phyloP scores from a whole-genome alignment of 1,140 invertebrate genomes.

The Cyphomyrmex costatus region DNA sequence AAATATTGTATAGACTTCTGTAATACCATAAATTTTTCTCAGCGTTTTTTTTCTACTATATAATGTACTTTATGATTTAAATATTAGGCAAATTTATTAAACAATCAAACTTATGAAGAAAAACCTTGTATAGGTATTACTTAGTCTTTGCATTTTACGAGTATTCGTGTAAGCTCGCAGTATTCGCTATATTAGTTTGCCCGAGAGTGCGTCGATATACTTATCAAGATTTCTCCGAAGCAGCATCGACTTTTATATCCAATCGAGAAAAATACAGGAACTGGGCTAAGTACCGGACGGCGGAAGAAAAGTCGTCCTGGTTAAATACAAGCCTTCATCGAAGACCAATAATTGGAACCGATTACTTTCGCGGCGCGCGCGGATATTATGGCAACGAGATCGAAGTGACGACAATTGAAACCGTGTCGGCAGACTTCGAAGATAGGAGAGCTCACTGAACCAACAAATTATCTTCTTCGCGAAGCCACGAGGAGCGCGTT shows the following conservation, averaged over 20 bases:
- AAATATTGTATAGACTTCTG: neutral
- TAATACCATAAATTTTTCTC: neutral
- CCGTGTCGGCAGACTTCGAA: constrained; percentile 41
- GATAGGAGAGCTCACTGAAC: constrained; percentile 68
- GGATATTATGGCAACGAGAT: constrained; percentile 45
- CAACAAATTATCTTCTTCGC: constrained; percentile 73
- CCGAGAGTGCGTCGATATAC: constrained; percentile 9
- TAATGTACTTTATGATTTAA: neutral
- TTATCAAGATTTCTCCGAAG: constrained; percentile 4
- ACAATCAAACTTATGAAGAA: neutral
- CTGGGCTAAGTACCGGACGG: neutral
- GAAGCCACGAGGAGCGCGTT: constrained; percentile 38
- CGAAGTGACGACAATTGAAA: constrained; percentile 57
- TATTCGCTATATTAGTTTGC: constrained; percentile 6
- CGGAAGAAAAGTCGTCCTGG: constrained; percentile 18
- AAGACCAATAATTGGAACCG: constrained; percentile 69
- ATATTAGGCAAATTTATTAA: neutral
- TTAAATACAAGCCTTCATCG: constrained; percentile 60
- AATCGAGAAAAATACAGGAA: constrained; percentile 41
- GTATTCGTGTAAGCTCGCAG: neutral
- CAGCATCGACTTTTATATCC: constrained; percentile 21
- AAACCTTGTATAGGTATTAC: neutral
- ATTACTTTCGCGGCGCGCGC: constrained; percentile 40
- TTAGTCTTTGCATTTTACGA: constrained; percentile 11
- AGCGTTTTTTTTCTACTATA: neutral